Base-by-base conservation (phyloP, 1,140 invertebrate genomes). In the Hirudo medicinalis region DNA sequence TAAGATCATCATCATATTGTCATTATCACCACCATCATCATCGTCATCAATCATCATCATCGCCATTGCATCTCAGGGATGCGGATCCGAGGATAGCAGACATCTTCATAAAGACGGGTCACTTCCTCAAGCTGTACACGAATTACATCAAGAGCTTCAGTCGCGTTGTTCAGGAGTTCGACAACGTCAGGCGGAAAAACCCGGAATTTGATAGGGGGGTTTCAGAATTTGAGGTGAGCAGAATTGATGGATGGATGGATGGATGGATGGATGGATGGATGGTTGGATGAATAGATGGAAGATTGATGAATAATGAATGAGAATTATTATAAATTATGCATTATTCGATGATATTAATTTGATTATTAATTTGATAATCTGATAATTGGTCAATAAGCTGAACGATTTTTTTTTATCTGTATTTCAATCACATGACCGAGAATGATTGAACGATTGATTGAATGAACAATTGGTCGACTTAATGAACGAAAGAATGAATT, bases 71-170 rank as follows among this genome's bases (percentile, higher is more conserved):
- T 13, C 71, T 40, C 70, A 82, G 81, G 81, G 80, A 85, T 19
- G 77, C 79, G 25, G 79, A 84, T 73, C 83, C 84, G 8, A 85
- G 85, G 80, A 86, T 90, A 71, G 84, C 88, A n/a, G 88, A 90
- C 79, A 86, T 90, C 20, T 88, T 90, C 80, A 86, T 89, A 20
- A 87, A 86, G 76, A 89, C 88, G 77, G 89, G 88, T 29, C 88
- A 88, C 2, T 90, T 89, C 79, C 80, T 90, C 0, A 90, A 89
- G 79, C 83, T 89, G 75, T 90, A 89, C 74, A 86, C 88, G 0
- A 83, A 85, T 29, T 90, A 89, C 77, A 88, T 89, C 25, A 84
- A 85, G 75, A 87, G 89, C 77, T 90, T 89, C 80, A 85, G 88
- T 77, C 82, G 82, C 55, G 86, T 87, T 22, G 85, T 84, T 78